Evolutionary conservation across 2,888 invertebrate species (phyloP).

Genomic region (Deilephila porcellus): DNA sequence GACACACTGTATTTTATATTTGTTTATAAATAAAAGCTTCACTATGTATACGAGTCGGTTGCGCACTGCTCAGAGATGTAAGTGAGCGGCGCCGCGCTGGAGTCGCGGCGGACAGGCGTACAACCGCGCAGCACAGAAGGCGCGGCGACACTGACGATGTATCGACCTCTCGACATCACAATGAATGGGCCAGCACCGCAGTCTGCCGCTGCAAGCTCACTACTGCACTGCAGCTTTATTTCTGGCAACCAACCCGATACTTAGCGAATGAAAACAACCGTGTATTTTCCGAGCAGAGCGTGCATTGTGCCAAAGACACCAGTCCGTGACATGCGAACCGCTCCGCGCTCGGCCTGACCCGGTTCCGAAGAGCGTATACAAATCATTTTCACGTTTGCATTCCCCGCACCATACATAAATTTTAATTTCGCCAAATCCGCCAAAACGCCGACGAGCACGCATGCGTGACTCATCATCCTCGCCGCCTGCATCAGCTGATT

Average conservation of each 20-base stretch:
- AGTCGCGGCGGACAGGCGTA: constrained; percentile 33
- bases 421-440: constrained; percentile 32
- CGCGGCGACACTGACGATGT: constrained; percentile 73
- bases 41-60: constrained; percentile 50
- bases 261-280: constrained; percentile 51
- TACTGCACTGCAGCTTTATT: constrained; percentile 84
- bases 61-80: constrained; percentile 50
- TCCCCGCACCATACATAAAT: constrained; percentile 25
- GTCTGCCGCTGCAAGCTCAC: constrained; percentile 75
- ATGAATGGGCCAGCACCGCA: constrained; percentile 75
- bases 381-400: constrained; percentile 40
- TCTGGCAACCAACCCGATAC: constrained; percentile 75
- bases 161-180: constrained; percentile 72
- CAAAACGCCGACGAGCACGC: constrained; percentile 33
- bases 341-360: constrained; percentile 57
- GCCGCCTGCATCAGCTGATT: constrained; percentile 34
- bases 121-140: constrained; percentile 63
- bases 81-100: constrained; percentile 37
- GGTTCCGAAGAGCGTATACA: constrained; percentile 43
- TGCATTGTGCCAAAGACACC: constrained; percentile 51
- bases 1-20: constrained; percentile 54
- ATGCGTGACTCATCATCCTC: constrained; percentile 33
- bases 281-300: constrained; percentile 47
- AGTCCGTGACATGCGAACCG: constrained; percentile 52
- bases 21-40: constrained; percentile 73